These are phyloP conservation scores for Phasianus colchicus DNA, from an alignment of 2,113 vertebrate species.

Conservation along the genomic window DNA sequence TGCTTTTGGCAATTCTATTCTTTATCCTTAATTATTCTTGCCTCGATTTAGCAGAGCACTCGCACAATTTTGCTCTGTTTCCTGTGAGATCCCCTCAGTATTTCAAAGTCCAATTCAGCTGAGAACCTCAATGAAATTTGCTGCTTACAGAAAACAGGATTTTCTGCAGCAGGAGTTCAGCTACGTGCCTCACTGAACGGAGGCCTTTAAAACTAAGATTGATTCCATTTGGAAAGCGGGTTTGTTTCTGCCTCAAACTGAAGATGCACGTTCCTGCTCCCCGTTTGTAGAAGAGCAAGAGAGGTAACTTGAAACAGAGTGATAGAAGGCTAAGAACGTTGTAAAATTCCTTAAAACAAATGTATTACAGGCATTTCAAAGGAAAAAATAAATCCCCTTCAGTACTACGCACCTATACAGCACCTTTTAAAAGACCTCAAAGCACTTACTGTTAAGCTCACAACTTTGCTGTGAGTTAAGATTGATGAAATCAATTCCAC, in stretches of 20 bases:
- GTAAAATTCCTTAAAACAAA: constrained; percentile 13
- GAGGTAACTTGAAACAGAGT: constrained; percentile 15
- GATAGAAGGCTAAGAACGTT: background rate
- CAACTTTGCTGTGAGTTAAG: constrained; percentile 10
- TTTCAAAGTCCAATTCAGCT: background rate
- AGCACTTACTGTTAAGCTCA: constrained; percentile 10
- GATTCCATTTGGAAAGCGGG: background rate
- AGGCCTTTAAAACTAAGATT: background rate
- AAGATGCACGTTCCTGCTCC: background rate
- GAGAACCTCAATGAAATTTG: background rate
- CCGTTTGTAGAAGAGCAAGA: background rate
- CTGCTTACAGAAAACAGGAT: background rate
- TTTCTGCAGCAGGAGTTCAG: background rate
- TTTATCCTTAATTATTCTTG: constrained; percentile 2
- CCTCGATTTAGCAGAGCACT: constrained; percentile 20
- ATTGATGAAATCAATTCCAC: background rate
- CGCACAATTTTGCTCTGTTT: background rate
- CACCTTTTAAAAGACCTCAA: constrained; percentile 48
- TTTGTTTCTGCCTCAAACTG: background rate
- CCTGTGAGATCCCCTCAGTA: background rate
- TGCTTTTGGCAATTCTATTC: background rate
- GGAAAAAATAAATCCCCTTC: constrained; percentile 25
- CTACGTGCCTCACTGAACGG: background rate
- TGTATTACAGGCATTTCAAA: constrained; percentile 32
- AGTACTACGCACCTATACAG: constrained; percentile 62